phyloP scores from a whole-genome alignment of 2,113 vertebrate species.

The Thalassarche chlororhynchos region DNA sequence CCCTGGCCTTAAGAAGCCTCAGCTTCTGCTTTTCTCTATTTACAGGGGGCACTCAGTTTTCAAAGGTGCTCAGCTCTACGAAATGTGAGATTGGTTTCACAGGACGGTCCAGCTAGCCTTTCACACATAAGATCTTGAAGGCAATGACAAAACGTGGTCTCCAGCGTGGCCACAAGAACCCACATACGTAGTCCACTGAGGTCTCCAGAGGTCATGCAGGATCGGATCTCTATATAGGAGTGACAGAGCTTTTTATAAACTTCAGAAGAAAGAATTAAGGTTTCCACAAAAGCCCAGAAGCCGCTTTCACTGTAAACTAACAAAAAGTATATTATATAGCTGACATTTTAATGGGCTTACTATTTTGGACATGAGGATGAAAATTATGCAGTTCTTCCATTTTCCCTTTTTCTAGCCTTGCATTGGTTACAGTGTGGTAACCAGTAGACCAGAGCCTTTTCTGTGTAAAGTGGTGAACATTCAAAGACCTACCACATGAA shows the following conservation, averaged over 20 bases:
- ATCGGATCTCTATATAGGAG: background rate
- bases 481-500: conserved; percentile 51
- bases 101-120: background rate
- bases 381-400: conserved; percentile 27
- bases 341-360: background rate
- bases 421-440: background rate
- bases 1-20: background rate
- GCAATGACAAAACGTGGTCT: background rate
- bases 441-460: background rate
- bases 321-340: background rate
- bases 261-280: conserved; percentile 19
- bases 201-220: background rate
- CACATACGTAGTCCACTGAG: background rate
- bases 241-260: conserved; percentile 28
- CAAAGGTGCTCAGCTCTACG: background rate
- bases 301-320: background rate
- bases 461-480: conserved; percentile 15
- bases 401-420: background rate
- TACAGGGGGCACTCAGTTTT: background rate
- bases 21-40: background rate
- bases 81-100: background rate
- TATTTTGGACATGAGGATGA: background rate
- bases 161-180: background rate
- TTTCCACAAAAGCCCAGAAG: conserved; percentile 31
- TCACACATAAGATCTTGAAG: background rate